Percentiles rank a stretch among this genome's conserved stretches.
Conservation (phyloP, 2,113 vertebrate genomes). For the Elgaria multicarinata region DNA sequence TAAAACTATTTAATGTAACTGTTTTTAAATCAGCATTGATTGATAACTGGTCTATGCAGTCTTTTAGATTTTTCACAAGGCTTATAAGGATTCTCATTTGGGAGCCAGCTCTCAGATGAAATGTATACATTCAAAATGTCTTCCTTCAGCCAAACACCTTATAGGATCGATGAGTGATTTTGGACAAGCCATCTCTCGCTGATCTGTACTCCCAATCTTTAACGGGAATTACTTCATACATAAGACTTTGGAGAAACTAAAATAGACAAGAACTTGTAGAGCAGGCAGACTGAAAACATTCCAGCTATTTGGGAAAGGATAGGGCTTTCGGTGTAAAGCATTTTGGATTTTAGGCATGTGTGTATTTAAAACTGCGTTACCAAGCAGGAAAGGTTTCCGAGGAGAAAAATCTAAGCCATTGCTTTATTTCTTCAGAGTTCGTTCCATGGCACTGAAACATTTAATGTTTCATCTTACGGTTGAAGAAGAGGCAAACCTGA, state of each 20-base stretch:
- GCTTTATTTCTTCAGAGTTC: conserved; percentile 79
- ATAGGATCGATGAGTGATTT: neutral
- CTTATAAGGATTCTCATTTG: neutral
- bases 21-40: neutral
- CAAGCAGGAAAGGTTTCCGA: neutral
- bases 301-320: neutral
- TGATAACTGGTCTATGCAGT: neutral
- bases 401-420: neutral
- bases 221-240: neutral
- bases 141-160: neutral
- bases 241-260: neutral
- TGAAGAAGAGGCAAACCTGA: conserved; percentile 72
- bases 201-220: neutral
- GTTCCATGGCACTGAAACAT: conserved; percentile 84
- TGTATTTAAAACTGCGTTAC: neutral
- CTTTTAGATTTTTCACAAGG: neutral
- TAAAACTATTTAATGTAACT: neutral
- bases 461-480: conserved; percentile 82
- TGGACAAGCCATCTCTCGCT: neutral
- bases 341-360: neutral
- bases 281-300: neutral
- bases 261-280: neutral
- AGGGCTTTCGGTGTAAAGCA: neutral
- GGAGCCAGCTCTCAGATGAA: neutral
- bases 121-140: neutral